Base-by-base conservation (phyloP, 2,113 vertebrate species). In the Morone chrysops region DNA sequence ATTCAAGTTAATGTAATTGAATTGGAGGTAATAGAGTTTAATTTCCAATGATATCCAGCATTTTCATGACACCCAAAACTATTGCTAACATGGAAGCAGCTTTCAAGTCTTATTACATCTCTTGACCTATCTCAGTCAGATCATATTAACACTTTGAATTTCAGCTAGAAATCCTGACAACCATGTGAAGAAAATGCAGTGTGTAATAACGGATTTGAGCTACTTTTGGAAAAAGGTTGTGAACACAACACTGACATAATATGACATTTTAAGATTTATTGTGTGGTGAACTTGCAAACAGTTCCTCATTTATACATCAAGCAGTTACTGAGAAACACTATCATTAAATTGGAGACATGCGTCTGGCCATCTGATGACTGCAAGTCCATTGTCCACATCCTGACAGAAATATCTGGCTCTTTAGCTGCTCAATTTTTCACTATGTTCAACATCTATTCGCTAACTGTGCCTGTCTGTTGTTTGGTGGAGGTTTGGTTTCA, bases 1-100 rank as follows among this genome's bases (percentile, higher is more conserved):
- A 78, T 16, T 47, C 25, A 57, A 68, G 31, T 41, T 1, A 6
- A 2, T 0, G 4, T 41, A 16, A 78, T 9, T 60, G 3, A 66
- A 66, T 43, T 18, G 0, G 20, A 41, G 18, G 31, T 25, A 61
- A 75, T 6, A 12, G 3, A n/a, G 43, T 70, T 80, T 69, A 40
- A 83, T 80, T 87, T 57, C 1, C 68, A 65, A 22, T 31, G 50
- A 74, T 70, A 60, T 51, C 11, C 2, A 45, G 10, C 40, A 36
- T 54, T 78, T 78, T 65, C 56, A 36, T 14, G 13, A 75, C 47
- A 60, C 14, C 70, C 25, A 40, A 56, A 62, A 43, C 13, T 48
- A 9, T 14, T 62, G 3, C 18, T 11, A 10, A 53, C 38, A 78
- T 13, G 5, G 1, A 56, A 61, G 20, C 70, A 53, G 18, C 63